phyloP scores from a whole-genome alignment of 30 jellyfish, hydroid and myxozoan genomes.

The Catostylus mosaicus region DNA sequence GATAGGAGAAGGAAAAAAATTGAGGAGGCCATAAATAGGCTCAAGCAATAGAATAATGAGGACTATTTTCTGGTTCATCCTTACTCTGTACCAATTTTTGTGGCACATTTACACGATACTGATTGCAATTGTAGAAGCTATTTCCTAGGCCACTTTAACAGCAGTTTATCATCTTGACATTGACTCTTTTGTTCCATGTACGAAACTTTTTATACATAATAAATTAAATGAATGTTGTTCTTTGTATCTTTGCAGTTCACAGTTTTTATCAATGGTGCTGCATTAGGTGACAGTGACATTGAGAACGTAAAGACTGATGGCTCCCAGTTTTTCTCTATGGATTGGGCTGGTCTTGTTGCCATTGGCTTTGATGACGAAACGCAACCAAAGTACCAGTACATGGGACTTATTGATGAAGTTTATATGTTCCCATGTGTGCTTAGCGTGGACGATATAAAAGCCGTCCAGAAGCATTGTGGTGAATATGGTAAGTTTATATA shows the following conservation, averaged over 20 bases:
- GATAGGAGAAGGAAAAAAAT: too few species aligned
- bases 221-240: too few species aligned
- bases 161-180: not conserved
- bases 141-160: not conserved
- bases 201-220: too few species aligned
- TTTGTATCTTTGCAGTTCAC: too few species aligned
- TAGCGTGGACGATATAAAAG: slow-evolving; percentile 53
- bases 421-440: slow-evolving; percentile 93
- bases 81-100: too few species aligned
- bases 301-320: slow-evolving; percentile 54
- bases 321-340: slow-evolving; percentile 75
- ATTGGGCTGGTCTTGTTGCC: slow-evolving; percentile 90
- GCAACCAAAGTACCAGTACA: slow-evolving; percentile 40
- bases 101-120: not conserved
- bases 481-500: slow-evolving; percentile 75
- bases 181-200: not conserved
- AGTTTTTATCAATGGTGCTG: slow-evolving; percentile 64
- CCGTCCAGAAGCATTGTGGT: slow-evolving; percentile 68
- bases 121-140: not conserved
- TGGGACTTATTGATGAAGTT: slow-evolving; percentile 86
- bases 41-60: too few species aligned
- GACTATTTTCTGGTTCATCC: too few species aligned
- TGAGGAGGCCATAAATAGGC: too few species aligned
- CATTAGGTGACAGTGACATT: slow-evolving; percentile 47
- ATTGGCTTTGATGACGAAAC: slow-evolving; percentile 72